Conservation (phyloP, 2,797 vertebrate genomes). For the Capromys pilorides region DNA sequence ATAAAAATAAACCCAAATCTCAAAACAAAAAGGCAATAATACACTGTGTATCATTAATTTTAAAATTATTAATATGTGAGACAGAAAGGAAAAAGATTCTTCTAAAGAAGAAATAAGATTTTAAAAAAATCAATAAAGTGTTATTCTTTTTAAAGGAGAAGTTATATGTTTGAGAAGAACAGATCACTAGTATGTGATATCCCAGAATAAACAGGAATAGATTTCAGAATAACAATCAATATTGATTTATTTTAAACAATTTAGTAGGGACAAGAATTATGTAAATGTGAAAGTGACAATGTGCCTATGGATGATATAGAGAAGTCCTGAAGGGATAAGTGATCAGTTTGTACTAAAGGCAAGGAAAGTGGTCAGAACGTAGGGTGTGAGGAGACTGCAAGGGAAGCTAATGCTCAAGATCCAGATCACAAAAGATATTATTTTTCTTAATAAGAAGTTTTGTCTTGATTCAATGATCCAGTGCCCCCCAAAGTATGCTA, state of each 20-base stretch:
- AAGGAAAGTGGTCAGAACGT: neutral
- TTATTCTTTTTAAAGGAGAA: constrained; percentile 76
- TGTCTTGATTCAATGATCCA: neutral
- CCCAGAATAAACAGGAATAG: constrained; percentile 59
- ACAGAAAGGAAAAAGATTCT: neutral
- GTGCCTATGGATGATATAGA: neutral
- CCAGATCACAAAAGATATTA: neutral
- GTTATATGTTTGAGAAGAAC: constrained; percentile 72
- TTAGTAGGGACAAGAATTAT: neutral
- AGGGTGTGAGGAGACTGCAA: neutral
- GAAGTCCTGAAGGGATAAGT: neutral
- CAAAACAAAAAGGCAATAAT: neutral
- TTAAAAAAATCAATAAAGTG: constrained; percentile 43
- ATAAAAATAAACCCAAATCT: neutral
- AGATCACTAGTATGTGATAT: constrained; percentile 66
- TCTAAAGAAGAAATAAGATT: neutral
- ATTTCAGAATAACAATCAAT: constrained; percentile 36
- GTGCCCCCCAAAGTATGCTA: neutral
- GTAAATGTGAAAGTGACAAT: neutral
- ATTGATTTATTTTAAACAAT: constrained; percentile 64
- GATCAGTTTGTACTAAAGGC: neutral
- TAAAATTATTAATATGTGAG: neutral
- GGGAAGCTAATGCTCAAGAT: neutral
- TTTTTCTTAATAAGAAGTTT: constrained; percentile 9
- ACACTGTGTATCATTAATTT: neutral